Evolutionary conservation across 2,888 invertebrate species (phyloP).

Genomic region (Thymelicus lineola): DNA sequence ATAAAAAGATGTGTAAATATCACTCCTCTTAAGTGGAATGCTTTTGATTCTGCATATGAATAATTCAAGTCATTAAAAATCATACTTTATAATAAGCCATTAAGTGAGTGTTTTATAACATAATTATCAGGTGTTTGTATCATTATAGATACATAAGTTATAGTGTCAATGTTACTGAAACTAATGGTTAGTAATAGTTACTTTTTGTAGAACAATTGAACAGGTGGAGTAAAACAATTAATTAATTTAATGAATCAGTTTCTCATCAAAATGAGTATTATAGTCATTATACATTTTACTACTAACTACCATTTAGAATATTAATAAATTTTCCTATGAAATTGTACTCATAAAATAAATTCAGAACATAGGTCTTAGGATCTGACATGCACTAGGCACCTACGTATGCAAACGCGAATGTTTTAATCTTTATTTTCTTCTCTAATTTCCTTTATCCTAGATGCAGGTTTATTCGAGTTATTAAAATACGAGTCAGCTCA

Average conservation of each 20-base stretch:
- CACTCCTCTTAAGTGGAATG: not conserved
- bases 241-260: not conserved
- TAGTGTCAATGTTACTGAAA: not conserved
- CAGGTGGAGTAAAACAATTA: not conserved
- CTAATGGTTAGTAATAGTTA: not conserved
- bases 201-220: not conserved
- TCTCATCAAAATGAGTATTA: not conserved
- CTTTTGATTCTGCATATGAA: not conserved
- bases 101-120: conserved; percentile 12
- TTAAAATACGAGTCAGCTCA: no score
- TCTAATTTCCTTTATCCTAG: no score
- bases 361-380: no score
- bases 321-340: not conserved
- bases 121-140: conserved; percentile 1
- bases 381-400: no score
- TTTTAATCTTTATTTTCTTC: no score
- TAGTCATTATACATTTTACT: not conserved
- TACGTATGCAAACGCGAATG: no score
- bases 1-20: not conserved
- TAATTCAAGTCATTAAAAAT: conserved; percentile 1
- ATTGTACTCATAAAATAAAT: not conserved
- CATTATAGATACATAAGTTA: not conserved
- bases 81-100: conserved; percentile 9
- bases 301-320: not conserved
- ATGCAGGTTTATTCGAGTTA: no score